Conservation (phyloP, 37 sponge, comb jelly and placozoan genomes). For the Diacarnus erythraeanus region DNA sequence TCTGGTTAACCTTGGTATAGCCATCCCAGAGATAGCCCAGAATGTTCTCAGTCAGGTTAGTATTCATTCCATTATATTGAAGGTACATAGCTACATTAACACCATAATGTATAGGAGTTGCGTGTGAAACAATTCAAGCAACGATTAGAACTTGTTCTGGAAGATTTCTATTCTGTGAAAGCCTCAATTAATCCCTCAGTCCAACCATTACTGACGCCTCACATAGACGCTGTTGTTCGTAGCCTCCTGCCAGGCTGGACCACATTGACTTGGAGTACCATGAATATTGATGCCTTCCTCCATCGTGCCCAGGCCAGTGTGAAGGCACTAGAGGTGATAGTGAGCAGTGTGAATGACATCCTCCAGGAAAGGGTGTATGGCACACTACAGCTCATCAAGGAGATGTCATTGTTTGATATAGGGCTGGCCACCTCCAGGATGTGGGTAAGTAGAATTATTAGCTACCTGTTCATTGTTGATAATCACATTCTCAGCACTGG, state of each 20-base stretch:
- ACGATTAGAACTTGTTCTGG: conserved; percentile 61
- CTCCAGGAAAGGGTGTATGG: conserved; percentile 36
- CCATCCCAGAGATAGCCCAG: conserved; percentile 64
- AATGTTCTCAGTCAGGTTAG: conserved; percentile 67
- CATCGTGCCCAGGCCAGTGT: conserved; percentile 48
- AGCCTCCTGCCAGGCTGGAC: conserved; percentile 81
- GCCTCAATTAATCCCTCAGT: conserved; percentile 38
- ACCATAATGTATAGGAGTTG: conserved; percentile 59
- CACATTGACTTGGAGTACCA: conserved; percentile 86
- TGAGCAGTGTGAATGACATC: conserved; percentile 8
- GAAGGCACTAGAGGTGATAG: conserved; percentile 32
- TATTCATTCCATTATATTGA: neutral
- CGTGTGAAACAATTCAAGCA: conserved; percentile 82
- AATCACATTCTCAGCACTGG: no score
- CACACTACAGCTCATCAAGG: conserved; percentile 15
- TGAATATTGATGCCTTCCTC: conserved; percentile 94
- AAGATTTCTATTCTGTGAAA: conserved; percentile 41
- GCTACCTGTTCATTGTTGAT: neutral
- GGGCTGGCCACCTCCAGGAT: conserved; percentile 21
- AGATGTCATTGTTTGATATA: conserved; percentile 46
- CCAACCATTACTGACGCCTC: conserved; percentile 46
- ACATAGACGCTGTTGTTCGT: conserved; percentile 45
- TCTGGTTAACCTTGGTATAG: conserved; percentile 41
- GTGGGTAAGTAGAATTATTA: conserved; percentile 59
- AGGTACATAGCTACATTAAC: neutral